Conservation (phyloP, 1,140 invertebrate species). For the Anoplophora glabripennis region DNA sequence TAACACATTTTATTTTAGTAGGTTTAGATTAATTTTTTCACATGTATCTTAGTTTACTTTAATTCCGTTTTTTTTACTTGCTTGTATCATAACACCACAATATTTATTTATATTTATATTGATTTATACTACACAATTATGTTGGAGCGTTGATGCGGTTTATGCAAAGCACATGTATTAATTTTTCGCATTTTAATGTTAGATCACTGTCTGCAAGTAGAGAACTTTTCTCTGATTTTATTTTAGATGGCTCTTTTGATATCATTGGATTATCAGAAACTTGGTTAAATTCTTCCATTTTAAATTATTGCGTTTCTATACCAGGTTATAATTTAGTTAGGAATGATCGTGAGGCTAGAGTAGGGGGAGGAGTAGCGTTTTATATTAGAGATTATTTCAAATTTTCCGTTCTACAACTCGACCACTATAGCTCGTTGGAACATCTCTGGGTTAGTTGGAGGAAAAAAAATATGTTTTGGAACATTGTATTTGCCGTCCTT, state of each 20-base stretch:
- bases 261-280: not conserved
- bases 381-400: not conserved
- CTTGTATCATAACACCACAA: not conserved
- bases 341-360: not conserved
- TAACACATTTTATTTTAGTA: too few species aligned
- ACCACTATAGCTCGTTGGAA: not conserved
- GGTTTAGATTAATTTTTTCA: not conserved
- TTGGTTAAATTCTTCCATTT: not conserved
- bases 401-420: not conserved
- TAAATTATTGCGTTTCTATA: not conserved
- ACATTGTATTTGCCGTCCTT: too few species aligned
- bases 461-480: too few species aligned
- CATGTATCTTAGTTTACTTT: not conserved
- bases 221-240: too few species aligned
- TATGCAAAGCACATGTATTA: not conserved
- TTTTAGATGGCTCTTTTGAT: too few species aligned
- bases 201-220: not conserved
- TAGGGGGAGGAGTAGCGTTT: not conserved
- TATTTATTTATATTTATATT: too few species aligned
- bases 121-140: not conserved
- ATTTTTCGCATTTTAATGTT: not conserved
- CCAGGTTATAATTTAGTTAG: not conserved
- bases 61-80: not conserved
- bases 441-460: not conserved
- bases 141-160: too few species aligned